phyloP scores from a whole-genome alignment of 2,888 invertebrate genomes.

The Eugnorisma glareosa region DNA sequence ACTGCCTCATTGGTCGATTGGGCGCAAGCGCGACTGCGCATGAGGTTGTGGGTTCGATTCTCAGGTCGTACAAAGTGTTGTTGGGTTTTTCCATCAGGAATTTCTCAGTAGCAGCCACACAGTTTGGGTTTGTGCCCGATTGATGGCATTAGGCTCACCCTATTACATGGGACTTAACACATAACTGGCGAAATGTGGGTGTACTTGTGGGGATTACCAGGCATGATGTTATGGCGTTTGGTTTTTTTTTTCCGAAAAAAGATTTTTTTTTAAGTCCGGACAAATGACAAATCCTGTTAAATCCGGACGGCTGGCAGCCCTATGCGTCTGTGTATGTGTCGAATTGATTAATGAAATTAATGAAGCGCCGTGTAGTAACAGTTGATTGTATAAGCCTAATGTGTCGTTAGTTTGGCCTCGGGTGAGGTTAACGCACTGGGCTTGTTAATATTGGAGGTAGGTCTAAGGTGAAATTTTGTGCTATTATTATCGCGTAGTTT shows the following conservation, averaged over 20 bases:
- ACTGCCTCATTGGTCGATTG: neutral
- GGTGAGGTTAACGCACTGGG: conserved; percentile 33
- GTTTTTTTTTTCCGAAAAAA: neutral
- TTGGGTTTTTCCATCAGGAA: neutral
- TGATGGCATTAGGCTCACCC: neutral
- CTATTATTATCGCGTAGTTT: conserved; percentile 1
- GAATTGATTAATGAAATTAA: conserved; percentile 64
- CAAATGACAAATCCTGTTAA: neutral
- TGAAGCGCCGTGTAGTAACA: conserved; percentile 55
- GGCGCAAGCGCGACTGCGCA: neutral
- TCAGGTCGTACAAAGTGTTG: neutral
- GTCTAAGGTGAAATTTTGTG: conserved; percentile 6
- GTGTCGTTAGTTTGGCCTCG: conserved; percentile 54
- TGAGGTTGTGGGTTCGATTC: neutral
- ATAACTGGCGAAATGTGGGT: neutral
- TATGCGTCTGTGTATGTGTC: conserved; percentile 33
- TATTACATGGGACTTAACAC: neutral
- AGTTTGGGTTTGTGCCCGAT: too few species aligned
- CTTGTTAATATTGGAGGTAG: conserved; percentile 27
- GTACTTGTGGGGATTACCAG: neutral
- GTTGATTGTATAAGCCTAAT: conserved; percentile 60
- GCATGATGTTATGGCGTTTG: neutral
- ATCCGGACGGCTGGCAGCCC: neutral
- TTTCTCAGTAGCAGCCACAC: neutral
- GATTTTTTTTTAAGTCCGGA: neutral